phyloP scores from a whole-genome alignment of 2,797 vertebrate species.

The Pteropus rufus region DNA sequence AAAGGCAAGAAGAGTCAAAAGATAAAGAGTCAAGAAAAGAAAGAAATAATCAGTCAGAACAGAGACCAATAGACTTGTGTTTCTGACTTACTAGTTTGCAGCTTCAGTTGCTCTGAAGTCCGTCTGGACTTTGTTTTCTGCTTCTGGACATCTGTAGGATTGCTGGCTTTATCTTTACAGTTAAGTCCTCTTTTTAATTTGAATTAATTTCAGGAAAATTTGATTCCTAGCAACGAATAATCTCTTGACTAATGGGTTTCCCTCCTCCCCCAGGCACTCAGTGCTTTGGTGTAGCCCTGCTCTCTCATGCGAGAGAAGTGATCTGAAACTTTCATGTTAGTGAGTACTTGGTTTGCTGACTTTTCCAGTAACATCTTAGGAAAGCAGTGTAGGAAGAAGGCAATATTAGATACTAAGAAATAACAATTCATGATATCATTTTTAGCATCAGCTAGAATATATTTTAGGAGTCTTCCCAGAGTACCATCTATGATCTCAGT shows the following conservation, averaged over 20 bases:
- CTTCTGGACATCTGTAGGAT: background rate
- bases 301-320: background rate
- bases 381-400: background rate
- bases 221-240: conserved; percentile 31
- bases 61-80: fast-evolving
- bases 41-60: background rate
- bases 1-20: background rate
- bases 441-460: background rate
- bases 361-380: background rate
- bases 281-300: background rate
- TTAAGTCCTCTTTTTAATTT: conserved; percentile 18
- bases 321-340: background rate
- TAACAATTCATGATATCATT: background rate
- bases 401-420: background rate
- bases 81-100: background rate
- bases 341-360: background rate
- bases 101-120: background rate
- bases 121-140: conserved; percentile 35
- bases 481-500: background rate
- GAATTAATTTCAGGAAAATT: background rate
- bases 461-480: background rate
- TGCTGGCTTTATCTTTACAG: background rate
- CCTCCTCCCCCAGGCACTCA: too few relatives aligned
- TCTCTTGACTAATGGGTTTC: background rate
- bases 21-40: background rate